These are phyloP conservation scores for Hylaeus anthracinus DNA, from an alignment of 1,140 invertebrate species.

Conservation along the genomic window DNA sequence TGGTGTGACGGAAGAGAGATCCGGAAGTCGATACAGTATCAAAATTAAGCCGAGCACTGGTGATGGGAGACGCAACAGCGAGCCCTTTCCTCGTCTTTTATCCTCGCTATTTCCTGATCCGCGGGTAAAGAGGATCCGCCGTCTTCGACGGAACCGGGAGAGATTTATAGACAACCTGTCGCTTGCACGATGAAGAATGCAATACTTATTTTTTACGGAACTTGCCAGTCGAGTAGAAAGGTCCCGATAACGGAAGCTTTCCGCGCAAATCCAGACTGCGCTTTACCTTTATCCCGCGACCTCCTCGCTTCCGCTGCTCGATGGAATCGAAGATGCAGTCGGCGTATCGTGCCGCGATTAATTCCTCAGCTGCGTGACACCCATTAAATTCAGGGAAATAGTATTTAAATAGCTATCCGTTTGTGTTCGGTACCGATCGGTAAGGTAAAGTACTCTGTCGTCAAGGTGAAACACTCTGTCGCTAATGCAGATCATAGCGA, in stretches of 20 bases:
- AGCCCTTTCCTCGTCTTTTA: neutral
- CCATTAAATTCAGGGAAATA: neutral
- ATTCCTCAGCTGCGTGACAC: neutral
- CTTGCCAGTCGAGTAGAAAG: neutral
- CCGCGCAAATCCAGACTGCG: no score
- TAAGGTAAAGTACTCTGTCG: no score
- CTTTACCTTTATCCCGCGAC: neutral
- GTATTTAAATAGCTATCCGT: no score
- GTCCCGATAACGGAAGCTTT: constrained; percentile 1
- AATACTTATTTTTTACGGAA: constrained; percentile 16
- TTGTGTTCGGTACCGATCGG: no score
- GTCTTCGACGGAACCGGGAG: neutral
- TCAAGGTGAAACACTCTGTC: no score
- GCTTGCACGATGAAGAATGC: constrained; percentile 13
- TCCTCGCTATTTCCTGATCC: neutral
- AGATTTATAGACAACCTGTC: constrained; percentile 37
- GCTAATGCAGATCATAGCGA: no score
- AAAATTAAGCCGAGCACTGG: constrained; percentile 22
- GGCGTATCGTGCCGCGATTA: neutral
- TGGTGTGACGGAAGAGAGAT: neutral
- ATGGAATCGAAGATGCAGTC: constrained; percentile 1
- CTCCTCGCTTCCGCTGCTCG: neutral
- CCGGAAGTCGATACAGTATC: constrained; percentile 16
- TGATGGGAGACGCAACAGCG: neutral
- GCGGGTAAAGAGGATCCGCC: neutral